Percentiles rank a stretch among this genome's conserved stretches.
Evolutionary conservation across 1,140 invertebrate species (phyloP).

Genomic region (Triops longicaudatus): DNA sequence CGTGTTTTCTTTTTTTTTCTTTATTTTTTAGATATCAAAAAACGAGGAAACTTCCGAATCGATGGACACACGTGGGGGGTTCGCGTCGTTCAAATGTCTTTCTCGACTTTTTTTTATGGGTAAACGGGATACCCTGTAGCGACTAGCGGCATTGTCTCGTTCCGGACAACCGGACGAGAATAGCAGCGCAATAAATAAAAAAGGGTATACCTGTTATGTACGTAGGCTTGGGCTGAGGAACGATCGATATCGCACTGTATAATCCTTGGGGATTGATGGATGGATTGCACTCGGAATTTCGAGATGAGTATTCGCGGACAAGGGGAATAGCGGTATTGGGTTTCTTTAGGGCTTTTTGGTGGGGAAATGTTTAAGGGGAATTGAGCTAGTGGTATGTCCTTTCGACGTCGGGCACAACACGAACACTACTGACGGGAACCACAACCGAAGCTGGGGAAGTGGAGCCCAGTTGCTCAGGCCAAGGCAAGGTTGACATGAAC

Average conservation of each 20-base stretch:
- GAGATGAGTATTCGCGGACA: not conserved
- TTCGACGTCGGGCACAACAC: not conserved
- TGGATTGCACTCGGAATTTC: not conserved
- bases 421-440: not conserved
- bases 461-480: not conserved
- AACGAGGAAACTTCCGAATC: not conserved
- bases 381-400: not conserved
- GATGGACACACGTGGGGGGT: not conserved
- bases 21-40: not conserved
- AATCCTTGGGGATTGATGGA: not conserved
- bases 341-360: not conserved
- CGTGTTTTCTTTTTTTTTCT: not conserved
- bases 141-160: not conserved
- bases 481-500: not conserved
- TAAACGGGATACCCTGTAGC: not conserved
- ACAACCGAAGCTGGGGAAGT: not conserved
- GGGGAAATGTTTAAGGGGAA: not conserved
- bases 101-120: not conserved
- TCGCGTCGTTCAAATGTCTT: not conserved
- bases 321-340: not conserved
- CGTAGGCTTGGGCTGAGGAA: not conserved
- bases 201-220: not conserved
- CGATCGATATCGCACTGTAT: not conserved
- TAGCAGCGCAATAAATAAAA: not conserved
- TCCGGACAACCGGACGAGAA: not conserved